Percentiles rank a stretch among this genome's conserved stretches.
phyloP scores from a whole-genome alignment of 2,888 invertebrate genomes.

The Anodontia alba region DNA sequence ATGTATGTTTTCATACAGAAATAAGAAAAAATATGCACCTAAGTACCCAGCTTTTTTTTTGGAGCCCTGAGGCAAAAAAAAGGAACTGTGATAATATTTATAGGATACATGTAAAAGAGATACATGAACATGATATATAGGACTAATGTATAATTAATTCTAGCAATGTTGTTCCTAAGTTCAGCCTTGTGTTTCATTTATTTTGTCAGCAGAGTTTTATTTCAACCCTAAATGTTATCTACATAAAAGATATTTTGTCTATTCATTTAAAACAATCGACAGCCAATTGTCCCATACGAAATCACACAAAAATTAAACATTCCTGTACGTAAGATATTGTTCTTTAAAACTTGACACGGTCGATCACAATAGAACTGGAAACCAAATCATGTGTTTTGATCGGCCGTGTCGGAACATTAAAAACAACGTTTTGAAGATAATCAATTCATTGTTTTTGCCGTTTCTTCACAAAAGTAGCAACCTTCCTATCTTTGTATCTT shows the following conservation, averaged over 20 bases:
- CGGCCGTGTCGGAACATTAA: constrained; percentile 37
- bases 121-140: too few species aligned
- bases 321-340: not conserved
- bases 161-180: constrained; percentile 4
- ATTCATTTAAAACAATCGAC: constrained; percentile 49
- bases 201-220: not conserved
- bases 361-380: not conserved
- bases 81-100: too few species aligned
- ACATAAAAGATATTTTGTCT: not conserved
- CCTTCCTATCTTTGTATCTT: constrained; percentile 37
- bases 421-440: constrained; percentile 8
- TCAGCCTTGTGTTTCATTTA: not conserved
- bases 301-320: constrained; percentile 11
- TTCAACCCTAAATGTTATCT: not conserved
- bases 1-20: too few species aligned
- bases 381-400: constrained; percentile 4
- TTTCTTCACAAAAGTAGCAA: constrained; percentile 14
- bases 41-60: too few species aligned
- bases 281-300: constrained; percentile 18
- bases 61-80: too few species aligned
- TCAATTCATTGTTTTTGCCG: not conserved
- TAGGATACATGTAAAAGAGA: too few species aligned
- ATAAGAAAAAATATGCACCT: too few species aligned
- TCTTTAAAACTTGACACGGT: constrained; percentile 13
- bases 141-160: too few species aligned